These are phyloP conservation scores for Didymodactylos carnosus DNA, from an alignment of 2,888 invertebrate genomes.

Conservation along the genomic window DNA sequence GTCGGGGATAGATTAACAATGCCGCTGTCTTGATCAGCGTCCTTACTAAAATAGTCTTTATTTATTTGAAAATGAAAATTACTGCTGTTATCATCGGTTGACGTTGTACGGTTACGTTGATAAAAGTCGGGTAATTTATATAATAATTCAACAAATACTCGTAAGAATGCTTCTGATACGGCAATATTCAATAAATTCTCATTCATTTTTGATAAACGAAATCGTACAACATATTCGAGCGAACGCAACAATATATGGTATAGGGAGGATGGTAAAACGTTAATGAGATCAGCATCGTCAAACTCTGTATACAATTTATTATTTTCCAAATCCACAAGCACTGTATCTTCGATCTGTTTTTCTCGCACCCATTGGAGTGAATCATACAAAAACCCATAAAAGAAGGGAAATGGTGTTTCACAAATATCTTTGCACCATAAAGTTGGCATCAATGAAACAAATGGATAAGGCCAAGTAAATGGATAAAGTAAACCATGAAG, in stretches of 20 bases:
- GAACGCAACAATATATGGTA: background rate
- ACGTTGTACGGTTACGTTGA: background rate
- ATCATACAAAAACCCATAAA: background rate
- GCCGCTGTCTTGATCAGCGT: background rate
- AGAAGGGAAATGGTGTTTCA: background rate
- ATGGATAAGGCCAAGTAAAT: background rate
- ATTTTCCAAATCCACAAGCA: background rate
- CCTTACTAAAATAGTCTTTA: background rate
- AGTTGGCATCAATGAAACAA: background rate
- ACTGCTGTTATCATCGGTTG: background rate
- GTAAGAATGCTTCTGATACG: background rate
- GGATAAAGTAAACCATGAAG: background rate
- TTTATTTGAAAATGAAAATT: background rate
- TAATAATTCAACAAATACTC: background rate
- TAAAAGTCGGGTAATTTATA: background rate
- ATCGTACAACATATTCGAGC: background rate
- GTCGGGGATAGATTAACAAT: background rate
- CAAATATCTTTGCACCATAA: background rate
- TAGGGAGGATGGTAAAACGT: background rate
- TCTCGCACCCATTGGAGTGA: background rate
- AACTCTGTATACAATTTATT: background rate
- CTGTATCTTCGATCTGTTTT: background rate
- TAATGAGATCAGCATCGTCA: background rate
- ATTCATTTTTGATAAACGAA: background rate
- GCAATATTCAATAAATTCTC: background rate